Conservation (phyloP, 2,113 vertebrate genomes). For the Pelodiscus sinensis region DNA sequence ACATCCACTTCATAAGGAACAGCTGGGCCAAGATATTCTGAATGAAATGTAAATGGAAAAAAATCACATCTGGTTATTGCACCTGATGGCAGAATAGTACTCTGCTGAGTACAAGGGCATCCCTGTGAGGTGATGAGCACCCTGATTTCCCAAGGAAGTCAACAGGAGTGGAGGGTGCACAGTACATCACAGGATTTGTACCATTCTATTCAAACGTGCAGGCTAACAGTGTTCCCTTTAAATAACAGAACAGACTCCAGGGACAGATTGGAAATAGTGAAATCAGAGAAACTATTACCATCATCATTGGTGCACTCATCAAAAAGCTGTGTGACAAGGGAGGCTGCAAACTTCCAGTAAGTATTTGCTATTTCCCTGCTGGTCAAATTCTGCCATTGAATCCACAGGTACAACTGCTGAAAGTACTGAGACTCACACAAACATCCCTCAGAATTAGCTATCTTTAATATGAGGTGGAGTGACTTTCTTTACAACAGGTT, state of each 20-base stretch:
- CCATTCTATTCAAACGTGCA: background rate
- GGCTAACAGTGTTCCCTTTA: slow-evolving; percentile 32
- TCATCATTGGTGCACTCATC: slow-evolving; percentile 91
- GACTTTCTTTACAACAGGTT: background rate
- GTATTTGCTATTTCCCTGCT: slow-evolving; percentile 47
- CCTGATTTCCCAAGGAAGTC: background rate
- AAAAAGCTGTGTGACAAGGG: slow-evolving; percentile 90
- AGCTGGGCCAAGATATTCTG: background rate
- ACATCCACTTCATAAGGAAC: background rate
- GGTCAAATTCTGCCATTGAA: background rate
- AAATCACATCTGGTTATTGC: background rate
- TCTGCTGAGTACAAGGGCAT: background rate
- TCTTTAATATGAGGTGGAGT: background rate
- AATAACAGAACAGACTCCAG: slow-evolving; percentile 85
- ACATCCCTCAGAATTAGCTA: background rate
- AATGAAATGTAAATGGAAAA: background rate
- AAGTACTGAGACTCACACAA: background rate
- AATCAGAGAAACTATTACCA: slow-evolving; percentile 92
- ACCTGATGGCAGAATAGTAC: background rate
- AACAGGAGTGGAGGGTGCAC: background rate
- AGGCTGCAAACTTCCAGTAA: slow-evolving; percentile 90
- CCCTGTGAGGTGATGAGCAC: accelerated
- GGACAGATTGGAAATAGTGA: slow-evolving; percentile 86
- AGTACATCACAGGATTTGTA: background rate
- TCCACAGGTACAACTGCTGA: background rate